phyloP scores from a whole-genome alignment of 2,113 vertebrate genomes.

The Axis porcinus region DNA sequence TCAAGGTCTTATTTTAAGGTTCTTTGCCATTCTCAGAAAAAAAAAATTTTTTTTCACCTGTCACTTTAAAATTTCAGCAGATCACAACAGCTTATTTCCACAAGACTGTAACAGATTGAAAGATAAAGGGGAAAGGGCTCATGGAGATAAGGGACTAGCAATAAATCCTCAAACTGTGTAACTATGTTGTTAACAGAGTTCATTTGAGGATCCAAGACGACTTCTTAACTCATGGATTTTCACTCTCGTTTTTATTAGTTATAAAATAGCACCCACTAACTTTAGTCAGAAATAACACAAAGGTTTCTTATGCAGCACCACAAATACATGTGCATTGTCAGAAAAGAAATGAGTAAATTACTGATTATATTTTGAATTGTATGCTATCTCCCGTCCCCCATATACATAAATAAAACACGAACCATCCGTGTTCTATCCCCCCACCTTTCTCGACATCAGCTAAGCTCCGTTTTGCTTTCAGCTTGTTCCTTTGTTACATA shows the following conservation, averaged over 20 bases:
- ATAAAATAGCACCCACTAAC: not conserved
- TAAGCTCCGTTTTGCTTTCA: not conserved
- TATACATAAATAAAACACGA: not conserved
- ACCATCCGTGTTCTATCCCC: not conserved
- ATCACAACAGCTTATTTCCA: not conserved
- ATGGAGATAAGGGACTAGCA: not conserved
- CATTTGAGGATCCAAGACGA: not conserved
- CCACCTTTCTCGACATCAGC: not conserved
- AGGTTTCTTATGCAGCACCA: not conserved
- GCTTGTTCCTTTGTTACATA: not conserved
- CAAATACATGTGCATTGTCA: not conserved
- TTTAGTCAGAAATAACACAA: not conserved
- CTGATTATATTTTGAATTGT: not conserved
- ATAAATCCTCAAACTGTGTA: not conserved
- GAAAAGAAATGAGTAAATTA: not conserved
- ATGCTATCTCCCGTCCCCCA: not conserved
- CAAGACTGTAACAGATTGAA: not conserved
- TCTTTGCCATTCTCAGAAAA: not conserved
- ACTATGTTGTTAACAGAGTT: not conserved
- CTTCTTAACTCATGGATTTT: not conserved
- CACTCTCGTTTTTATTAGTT: not conserved
- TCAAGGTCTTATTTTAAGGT: not conserved
- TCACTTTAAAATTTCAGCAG: conserved; percentile 42
- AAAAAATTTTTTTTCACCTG: not conserved
- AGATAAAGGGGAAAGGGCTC: conserved; percentile 2